A percentile compares a stretch with the other conserved stretches of the same genome.
These are phyloP conservation scores for Sipha maydis DNA, from an alignment of 2,888 invertebrate species.

Conservation along the genomic window DNA sequence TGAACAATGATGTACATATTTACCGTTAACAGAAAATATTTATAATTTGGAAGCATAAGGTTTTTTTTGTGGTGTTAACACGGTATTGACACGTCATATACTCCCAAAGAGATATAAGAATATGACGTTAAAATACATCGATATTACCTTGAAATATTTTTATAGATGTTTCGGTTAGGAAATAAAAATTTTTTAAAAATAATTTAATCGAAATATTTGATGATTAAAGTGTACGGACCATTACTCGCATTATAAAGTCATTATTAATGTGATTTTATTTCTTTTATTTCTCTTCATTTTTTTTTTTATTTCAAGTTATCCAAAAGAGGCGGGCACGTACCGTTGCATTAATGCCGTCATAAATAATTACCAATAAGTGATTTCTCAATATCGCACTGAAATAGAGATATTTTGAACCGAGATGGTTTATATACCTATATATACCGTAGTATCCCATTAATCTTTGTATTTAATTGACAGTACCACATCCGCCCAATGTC, in stretches of 20 bases:
- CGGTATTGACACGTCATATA: too few species aligned
- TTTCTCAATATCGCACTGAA: slow-evolving; percentile 29
- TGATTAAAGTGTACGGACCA: neutral
- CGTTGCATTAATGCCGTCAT: slow-evolving; percentile 19
- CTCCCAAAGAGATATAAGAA: too few species aligned
- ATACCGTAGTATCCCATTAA: slow-evolving; percentile 10
- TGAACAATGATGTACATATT: too few species aligned
- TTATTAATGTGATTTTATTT: neutral
- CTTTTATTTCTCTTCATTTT: neutral
- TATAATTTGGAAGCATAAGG: too few species aligned
- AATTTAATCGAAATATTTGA: neutral
- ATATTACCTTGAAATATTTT: neutral
- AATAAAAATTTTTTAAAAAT: too few species aligned
- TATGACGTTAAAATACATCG: neutral
- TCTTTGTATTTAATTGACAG: slow-evolving; percentile 54
- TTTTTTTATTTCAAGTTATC: neutral
- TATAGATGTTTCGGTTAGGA: neutral
- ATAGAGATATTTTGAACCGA: slow-evolving; percentile 19
- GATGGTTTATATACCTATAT: neutral
- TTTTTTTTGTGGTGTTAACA: too few species aligned
- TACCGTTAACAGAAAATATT: too few species aligned
- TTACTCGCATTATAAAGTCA: neutral
- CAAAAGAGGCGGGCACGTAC: slow-evolving; percentile 36
- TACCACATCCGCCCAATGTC: slow-evolving; percentile 39
- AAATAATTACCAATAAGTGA: slow-evolving; percentile 30